Percentiles rank a stretch among this genome's conserved stretches.
Conservation (phyloP, 2,113 vertebrate genomes). For the Dendropsophus ebraccatus region DNA sequence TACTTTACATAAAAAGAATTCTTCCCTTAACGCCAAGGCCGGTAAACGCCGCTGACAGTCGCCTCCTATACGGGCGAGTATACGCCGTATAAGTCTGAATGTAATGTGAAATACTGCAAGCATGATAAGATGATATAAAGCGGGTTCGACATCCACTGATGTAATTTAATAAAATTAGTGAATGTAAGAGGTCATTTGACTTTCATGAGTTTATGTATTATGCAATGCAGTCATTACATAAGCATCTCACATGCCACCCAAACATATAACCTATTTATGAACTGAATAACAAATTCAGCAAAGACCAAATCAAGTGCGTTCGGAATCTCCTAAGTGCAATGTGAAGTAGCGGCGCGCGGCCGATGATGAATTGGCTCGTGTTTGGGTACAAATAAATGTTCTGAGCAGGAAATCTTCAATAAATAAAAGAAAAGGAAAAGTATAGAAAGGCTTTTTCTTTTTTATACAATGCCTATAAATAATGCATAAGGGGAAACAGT, state of each 20-base stretch:
- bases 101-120: slow-evolving; percentile 44
- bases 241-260: slow-evolving; percentile 45
- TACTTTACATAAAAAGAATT: slow-evolving; percentile 14
- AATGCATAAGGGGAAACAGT: slow-evolving; percentile 12
- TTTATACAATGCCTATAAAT: background rate
- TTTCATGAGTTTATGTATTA: slow-evolving; percentile 59
- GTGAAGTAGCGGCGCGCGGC: slow-evolving; percentile 28
- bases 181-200: slow-evolving; percentile 56
- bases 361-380: slow-evolving; percentile 49
- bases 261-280: slow-evolving; percentile 58
- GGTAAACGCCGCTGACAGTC: background rate
- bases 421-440: slow-evolving; percentile 26
- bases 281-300: slow-evolving; percentile 55
- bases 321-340: slow-evolving; percentile 52
- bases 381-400: slow-evolving; percentile 46
- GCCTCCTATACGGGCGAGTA: background rate
- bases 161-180: slow-evolving; percentile 60
- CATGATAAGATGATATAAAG: slow-evolving; percentile 56
- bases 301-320: slow-evolving; percentile 45
- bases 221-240: slow-evolving; percentile 54
- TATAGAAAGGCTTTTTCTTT: slow-evolving; percentile 8
- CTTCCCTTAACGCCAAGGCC: background rate
- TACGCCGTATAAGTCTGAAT: background rate
- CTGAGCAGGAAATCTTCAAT: slow-evolving; percentile 41
- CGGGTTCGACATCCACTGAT: slow-evolving; percentile 48